These are phyloP conservation scores for Cantharis lateralis DNA, from an alignment of 2,888 invertebrate genomes.

Conservation along the genomic window DNA sequence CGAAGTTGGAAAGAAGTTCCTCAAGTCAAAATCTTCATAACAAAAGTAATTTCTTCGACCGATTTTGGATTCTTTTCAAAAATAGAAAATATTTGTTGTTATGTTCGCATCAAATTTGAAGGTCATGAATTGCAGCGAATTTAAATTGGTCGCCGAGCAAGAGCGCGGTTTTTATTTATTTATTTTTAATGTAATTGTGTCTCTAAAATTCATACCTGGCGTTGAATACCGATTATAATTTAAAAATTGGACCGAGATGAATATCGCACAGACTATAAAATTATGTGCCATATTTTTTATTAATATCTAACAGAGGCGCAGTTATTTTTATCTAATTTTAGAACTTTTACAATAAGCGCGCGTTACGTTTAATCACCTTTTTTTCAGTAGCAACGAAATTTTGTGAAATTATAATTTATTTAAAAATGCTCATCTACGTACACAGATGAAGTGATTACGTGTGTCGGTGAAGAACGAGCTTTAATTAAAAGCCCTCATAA, in stretches of 20 bases:
- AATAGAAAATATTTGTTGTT: too few species aligned
- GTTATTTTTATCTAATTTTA: background rate
- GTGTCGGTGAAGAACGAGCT: slow-evolving; percentile 7
- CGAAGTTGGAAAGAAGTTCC: too few species aligned
- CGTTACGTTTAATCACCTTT: background rate
- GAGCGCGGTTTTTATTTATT: background rate
- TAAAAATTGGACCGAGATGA: background rate
- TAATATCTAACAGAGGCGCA: background rate
- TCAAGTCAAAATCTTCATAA: too few species aligned
- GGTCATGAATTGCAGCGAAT: background rate
- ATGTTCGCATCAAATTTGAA: background rate
- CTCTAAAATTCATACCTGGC: background rate
- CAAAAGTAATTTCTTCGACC: too few species aligned
- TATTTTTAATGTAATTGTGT: background rate
- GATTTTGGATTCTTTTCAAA: too few species aligned
- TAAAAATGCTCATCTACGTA: background rate
- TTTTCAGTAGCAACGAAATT: background rate
- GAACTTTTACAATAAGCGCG: background rate
- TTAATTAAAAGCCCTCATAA: slow-evolving; percentile 21
- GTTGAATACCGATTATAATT: background rate
- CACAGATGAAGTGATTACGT: background rate
- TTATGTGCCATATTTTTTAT: background rate
- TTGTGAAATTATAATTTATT: background rate
- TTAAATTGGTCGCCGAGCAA: background rate
- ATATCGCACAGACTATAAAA: background rate